Conservation (phyloP, 2,888 invertebrate species). For the Dryobota labecula region DNA sequence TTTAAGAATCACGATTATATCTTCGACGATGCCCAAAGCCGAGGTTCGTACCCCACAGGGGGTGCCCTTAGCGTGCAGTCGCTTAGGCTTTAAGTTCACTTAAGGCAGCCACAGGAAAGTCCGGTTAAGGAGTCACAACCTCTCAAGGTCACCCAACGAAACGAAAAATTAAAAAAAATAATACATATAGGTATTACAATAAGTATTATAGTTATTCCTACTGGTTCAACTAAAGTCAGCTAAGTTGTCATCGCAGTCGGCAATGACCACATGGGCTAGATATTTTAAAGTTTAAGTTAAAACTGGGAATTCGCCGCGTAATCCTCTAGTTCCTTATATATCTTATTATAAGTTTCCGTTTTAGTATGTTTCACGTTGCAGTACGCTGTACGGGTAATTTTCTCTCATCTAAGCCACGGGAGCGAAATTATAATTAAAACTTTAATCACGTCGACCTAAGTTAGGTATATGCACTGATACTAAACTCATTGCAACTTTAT, state of each 20-base stretch:
- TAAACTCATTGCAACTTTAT: slow-evolving; percentile 49
- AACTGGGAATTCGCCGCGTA: background rate
- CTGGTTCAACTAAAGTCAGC: background rate
- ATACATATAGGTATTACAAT: too few relatives aligned
- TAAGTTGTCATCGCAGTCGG: background rate
- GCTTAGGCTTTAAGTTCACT: too few relatives aligned
- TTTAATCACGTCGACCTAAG: slow-evolving; percentile 40
- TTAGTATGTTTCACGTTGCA: slow-evolving; percentile 13
- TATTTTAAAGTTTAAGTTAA: background rate
- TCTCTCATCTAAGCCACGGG: background rate
- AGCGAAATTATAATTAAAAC: slow-evolving; percentile 56
- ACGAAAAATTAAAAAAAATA: too few relatives aligned
- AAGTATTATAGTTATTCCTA: too few relatives aligned
- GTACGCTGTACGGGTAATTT: slow-evolving; percentile 13
- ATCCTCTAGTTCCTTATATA: background rate
- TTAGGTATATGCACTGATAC: slow-evolving; percentile 9
- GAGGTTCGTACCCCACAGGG: too few relatives aligned
- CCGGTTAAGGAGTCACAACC: too few relatives aligned
- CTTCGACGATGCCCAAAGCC: too few relatives aligned
- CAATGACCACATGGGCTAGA: background rate
- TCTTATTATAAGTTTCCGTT: slow-evolving; percentile 17
- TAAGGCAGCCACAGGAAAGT: too few relatives aligned
- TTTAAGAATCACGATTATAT: background rate
- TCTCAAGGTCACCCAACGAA: too few relatives aligned
- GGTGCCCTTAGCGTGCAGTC: too few relatives aligned